Percentiles rank a stretch among this genome's conserved stretches.
Evolutionary conservation across 2,888 invertebrate species (phyloP).

Genomic region (Tillus elongatus): DNA sequence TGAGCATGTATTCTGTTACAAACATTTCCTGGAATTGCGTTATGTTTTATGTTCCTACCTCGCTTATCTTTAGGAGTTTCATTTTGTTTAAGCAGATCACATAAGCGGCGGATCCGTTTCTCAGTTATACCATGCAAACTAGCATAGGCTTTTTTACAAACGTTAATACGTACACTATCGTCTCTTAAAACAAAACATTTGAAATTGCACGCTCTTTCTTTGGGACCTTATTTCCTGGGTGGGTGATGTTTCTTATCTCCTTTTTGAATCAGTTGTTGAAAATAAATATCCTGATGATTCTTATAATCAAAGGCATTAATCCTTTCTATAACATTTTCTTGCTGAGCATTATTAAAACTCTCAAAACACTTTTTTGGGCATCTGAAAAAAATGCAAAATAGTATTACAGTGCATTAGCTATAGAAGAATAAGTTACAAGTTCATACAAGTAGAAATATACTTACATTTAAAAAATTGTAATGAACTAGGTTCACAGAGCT

Average conservation of each 20-base stretch:
- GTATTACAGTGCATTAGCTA: too few relatives aligned
- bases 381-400: too few relatives aligned
- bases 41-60: constrained; percentile 13
- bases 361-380: constrained; percentile 17
- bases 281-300: constrained; percentile 16
- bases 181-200: constrained; percentile 11
- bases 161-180: too few relatives aligned
- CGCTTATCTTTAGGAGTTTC: constrained; percentile 13
- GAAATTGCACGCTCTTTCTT: constrained; percentile 11
- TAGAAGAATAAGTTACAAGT: too few relatives aligned
- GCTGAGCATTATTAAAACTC: constrained; percentile 9
- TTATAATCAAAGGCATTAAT: too few relatives aligned
- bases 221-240: constrained; percentile 12
- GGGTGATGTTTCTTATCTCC: constrained; percentile 10
- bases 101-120: constrained; percentile 12
- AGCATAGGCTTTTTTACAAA: constrained; percentile 17
- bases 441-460: too few relatives aligned
- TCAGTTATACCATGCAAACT: constrained; percentile 12
- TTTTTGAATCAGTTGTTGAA: constrained; percentile 14
- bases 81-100: constrained; percentile 11
- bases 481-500: too few relatives aligned
- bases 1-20: constrained; percentile 15
- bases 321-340: too few relatives aligned
- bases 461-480: too few relatives aligned
- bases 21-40: constrained; percentile 13